A percentile compares a stretch with the other conserved stretches of the same genome.
Conservation (phyloP, 2,888 invertebrate genomes). For the Leucophora obtusa region DNA sequence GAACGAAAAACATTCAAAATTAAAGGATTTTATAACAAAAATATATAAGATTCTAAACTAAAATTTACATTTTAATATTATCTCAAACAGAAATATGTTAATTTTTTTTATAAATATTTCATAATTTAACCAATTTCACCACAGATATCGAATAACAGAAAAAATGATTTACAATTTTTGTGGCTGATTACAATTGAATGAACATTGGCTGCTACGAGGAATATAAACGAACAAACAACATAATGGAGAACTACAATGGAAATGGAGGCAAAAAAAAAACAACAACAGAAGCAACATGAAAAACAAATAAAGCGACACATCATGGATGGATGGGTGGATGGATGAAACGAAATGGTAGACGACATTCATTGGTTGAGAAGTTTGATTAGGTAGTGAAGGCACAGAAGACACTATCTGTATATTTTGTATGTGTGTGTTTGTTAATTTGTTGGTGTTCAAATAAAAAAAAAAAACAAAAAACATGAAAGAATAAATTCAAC, state of each 20-base stretch:
- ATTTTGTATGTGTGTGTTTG: background rate
- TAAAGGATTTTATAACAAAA: too few relatives aligned
- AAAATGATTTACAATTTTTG: slow-evolving; percentile 54
- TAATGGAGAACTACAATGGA: slow-evolving; percentile 41
- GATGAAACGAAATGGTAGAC: slow-evolving; percentile 56
- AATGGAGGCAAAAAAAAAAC: slow-evolving; percentile 44
- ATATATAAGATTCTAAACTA: background rate
- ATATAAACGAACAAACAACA: slow-evolving; percentile 12
- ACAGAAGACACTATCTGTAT: background rate
- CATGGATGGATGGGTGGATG: slow-evolving; percentile 14
- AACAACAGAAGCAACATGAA: slow-evolving; percentile 40
- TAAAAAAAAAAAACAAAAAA: background rate
- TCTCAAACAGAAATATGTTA: background rate
- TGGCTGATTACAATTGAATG: slow-evolving; percentile 62
- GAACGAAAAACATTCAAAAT: too few relatives aligned
- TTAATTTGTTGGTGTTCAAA: background rate
- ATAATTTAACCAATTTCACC: slow-evolving; percentile 63
- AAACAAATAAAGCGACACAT: slow-evolving; percentile 54
- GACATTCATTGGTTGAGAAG: slow-evolving; percentile 60
- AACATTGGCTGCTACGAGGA: slow-evolving; percentile 52
- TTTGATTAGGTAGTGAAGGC: slow-evolving; percentile 1
- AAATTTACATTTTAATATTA: slow-evolving; percentile 15
- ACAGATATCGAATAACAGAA: slow-evolving; percentile 58
- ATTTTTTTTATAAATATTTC: slow-evolving; percentile 52
- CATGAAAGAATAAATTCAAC: background rate